Percentiles rank a stretch among this genome's conserved stretches.
phyloP scores from a whole-genome alignment of 1,140 invertebrate genomes.

The Oryzaephilus surinamensis region DNA sequence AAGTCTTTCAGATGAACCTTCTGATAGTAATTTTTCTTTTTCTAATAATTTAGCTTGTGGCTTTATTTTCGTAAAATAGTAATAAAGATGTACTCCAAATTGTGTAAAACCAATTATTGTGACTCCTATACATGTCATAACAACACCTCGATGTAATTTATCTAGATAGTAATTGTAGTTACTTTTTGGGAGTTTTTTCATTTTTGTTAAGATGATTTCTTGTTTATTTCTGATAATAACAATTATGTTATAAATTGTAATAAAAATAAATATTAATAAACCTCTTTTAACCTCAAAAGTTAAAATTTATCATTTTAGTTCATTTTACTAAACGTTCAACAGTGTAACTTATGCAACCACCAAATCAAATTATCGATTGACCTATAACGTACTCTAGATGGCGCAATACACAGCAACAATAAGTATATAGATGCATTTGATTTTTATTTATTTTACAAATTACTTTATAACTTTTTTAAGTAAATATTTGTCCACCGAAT shows the following conservation, averaged over 20 bases:
- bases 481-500: too few relatives aligned
- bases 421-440: too few relatives aligned
- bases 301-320: too few relatives aligned
- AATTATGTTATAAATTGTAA: too few relatives aligned
- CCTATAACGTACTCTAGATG: too few relatives aligned
- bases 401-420: too few relatives aligned
- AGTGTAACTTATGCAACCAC: too few relatives aligned
- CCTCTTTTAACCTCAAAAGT: neutral
- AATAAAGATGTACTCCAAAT: conserved; percentile 38
- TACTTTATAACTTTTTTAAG: too few relatives aligned
- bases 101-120: conserved; percentile 39
- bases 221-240: too few relatives aligned
- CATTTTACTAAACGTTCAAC: too few relatives aligned
- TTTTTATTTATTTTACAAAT: too few relatives aligned
- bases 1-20: conserved; percentile 37
- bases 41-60: conserved; percentile 37
- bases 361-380: too few relatives aligned
- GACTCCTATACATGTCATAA: conserved; percentile 40
- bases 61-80: conserved; percentile 38
- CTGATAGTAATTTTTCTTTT: conserved; percentile 37
- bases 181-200: conserved; percentile 38
- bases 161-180: conserved; percentile 37
- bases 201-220: conserved; percentile 16
- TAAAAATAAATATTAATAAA: neutral
- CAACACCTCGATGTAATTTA: conserved; percentile 40